These are phyloP conservation scores for Tromatobia lineatoria DNA, from an alignment of 2,888 invertebrate species.

Conservation along the genomic window DNA sequence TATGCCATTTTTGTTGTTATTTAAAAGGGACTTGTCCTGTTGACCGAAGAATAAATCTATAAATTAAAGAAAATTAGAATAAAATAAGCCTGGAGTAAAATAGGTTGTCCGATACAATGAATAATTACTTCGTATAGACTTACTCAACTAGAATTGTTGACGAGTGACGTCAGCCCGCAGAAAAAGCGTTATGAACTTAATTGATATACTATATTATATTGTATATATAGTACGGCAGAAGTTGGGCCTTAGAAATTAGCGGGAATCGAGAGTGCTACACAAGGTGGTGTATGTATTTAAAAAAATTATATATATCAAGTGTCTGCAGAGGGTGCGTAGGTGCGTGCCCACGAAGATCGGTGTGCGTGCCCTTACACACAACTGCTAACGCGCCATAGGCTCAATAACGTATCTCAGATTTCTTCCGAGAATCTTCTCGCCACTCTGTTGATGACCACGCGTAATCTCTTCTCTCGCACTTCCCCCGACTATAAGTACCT, in stretches of 20 bases:
- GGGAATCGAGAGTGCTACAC: conserved; percentile 69
- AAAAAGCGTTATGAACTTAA: background rate
- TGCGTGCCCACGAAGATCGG: conserved; percentile 40
- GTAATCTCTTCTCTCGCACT: conserved; percentile 50
- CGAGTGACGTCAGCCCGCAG: conserved; percentile 60
- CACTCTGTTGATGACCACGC: conserved; percentile 50
- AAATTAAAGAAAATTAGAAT: conserved; percentile 48
- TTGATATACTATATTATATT: background rate
- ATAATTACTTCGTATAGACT: conserved; percentile 18
- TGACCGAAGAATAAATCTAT: no score
- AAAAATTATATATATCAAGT: conserved; percentile 37
- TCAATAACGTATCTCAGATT: conserved; percentile 70
- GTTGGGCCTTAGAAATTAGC: conserved; percentile 62
- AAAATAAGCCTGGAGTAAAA: background rate
- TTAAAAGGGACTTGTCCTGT: no score
- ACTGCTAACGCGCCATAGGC: conserved; percentile 57
- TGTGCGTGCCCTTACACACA: conserved; percentile 51
- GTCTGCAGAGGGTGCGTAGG: conserved; percentile 50
- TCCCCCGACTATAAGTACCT: conserved; percentile 9
- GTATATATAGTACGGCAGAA: conserved; percentile 14
- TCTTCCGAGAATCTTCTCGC: conserved; percentile 70
- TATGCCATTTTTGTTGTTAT: no score
- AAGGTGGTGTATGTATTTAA: conserved; percentile 62
- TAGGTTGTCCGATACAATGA: conserved; percentile 37
- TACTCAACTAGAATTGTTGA: conserved; percentile 46